phyloP scores from a whole-genome alignment of 2,888 invertebrate genomes.

The Eristalis intricaria region DNA sequence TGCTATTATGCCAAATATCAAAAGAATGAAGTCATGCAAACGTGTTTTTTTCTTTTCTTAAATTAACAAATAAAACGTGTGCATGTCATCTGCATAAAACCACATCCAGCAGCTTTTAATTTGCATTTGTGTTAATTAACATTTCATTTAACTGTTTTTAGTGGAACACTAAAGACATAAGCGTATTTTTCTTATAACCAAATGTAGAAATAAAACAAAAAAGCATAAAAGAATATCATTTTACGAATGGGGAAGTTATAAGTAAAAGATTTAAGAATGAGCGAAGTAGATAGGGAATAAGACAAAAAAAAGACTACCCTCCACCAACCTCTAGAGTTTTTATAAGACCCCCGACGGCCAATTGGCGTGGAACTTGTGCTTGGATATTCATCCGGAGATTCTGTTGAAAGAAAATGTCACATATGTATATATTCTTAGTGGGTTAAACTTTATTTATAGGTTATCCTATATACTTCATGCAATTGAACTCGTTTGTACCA shows the following conservation, averaged over 20 bases:
- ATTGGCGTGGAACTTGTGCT: slow-evolving; percentile 85
- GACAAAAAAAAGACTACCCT: slow-evolving; percentile 73
- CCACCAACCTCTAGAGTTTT: slow-evolving; percentile 91
- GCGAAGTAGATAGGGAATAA: slow-evolving; percentile 55
- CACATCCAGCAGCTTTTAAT: slow-evolving; percentile 5
- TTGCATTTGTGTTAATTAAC: slow-evolving; percentile 1
- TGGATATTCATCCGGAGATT: slow-evolving; percentile 82
- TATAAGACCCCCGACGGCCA: slow-evolving; percentile 92
- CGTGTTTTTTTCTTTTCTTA: background rate
- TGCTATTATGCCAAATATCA: slow-evolving; percentile 20
- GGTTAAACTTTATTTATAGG: background rate
- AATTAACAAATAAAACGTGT: background rate
- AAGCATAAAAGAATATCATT: slow-evolving; percentile 50
- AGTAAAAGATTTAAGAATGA: slow-evolving; percentile 33
- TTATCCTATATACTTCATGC: slow-evolving; percentile 2
- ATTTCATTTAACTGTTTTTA: background rate
- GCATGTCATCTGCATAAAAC: slow-evolving; percentile 16
- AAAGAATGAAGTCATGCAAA: slow-evolving; percentile 30
- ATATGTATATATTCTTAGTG: slow-evolving; percentile 27
- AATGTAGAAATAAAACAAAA: slow-evolving; percentile 17
- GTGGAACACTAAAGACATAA: slow-evolving; percentile 11
- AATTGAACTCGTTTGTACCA: background rate
- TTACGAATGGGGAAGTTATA: slow-evolving; percentile 64
- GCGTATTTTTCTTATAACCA: slow-evolving; percentile 3
- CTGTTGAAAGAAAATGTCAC: slow-evolving; percentile 75